These are phyloP conservation scores for Danaus plexippus DNA, from an alignment of 1,140 invertebrate species.

Conservation along the genomic window DNA sequence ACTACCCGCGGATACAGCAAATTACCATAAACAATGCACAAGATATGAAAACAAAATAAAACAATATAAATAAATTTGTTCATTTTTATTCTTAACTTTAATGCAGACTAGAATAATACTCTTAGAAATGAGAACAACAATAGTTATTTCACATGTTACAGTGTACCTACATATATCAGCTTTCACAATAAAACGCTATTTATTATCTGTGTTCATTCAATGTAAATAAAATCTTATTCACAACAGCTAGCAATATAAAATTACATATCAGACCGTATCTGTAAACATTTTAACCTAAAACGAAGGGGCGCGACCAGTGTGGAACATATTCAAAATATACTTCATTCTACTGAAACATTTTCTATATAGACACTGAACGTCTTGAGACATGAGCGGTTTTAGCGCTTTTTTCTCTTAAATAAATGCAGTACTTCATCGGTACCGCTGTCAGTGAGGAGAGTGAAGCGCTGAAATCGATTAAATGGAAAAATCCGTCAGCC, in stretches of 20 bases:
- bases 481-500: no score
- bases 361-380: no score
- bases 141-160: conserved; percentile 69
- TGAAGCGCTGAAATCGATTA: no score
- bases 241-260: conserved; percentile 71
- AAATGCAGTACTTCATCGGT: no score
- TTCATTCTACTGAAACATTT: no score
- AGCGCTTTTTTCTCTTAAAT: no score
- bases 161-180: conserved; percentile 67
- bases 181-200: conserved; percentile 67
- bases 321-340: conserved; percentile 9
- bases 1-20: no score
- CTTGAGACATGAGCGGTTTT: no score
- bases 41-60: conserved; percentile 33
- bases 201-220: conserved; percentile 64
- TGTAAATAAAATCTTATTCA: conserved; percentile 71
- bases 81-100: conserved; percentile 70
- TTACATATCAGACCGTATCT: conserved; percentile 63
- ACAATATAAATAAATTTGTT: conserved; percentile 48
- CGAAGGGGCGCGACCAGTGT: conserved; percentile 33
- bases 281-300: conserved; percentile 26
- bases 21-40: no score
- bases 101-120: conserved; percentile 74
- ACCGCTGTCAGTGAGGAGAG: no score
- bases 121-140: conserved; percentile 73